A percentile compares a stretch with the other conserved stretches of the same genome.
These are phyloP conservation scores for Poecilia velifera DNA, from an alignment of 2,797 vertebrate genomes.

Conservation along the genomic window DNA sequence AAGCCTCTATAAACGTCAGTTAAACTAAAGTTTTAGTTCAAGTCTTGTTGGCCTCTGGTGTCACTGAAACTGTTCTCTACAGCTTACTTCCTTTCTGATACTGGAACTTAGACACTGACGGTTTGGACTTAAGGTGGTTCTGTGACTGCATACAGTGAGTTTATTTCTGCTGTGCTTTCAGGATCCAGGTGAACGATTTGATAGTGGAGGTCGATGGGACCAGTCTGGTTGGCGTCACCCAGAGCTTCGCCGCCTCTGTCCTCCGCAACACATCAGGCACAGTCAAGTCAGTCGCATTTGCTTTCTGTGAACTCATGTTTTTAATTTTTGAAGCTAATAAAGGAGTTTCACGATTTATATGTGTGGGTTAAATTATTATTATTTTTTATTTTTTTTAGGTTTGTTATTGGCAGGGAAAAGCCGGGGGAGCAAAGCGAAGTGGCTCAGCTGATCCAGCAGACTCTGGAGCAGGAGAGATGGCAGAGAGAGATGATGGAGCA, in stretches of 20 bases:
- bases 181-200: slow-evolving; percentile 95
- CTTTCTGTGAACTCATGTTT: too few relatives aligned
- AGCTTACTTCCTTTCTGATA: not conserved
- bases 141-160: not conserved
- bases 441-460: slow-evolving; percentile 97
- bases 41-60: not conserved
- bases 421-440: slow-evolving; percentile 98
- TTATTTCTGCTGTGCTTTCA: slow-evolving; percentile 56
- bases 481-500: slow-evolving; percentile 98
- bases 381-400: slow-evolving; percentile 75
- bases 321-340: not conserved
- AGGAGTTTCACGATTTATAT: not conserved
- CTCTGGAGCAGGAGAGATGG: slow-evolving; percentile 96
- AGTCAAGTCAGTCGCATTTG: slow-evolving; percentile 81
- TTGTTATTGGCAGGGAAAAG: slow-evolving; percentile 95
- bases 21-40: not conserved
- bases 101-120: not conserved
- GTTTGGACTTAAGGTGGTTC: not conserved
- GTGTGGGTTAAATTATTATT: not conserved
- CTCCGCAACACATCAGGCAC: slow-evolving; percentile 94
- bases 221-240: slow-evolving; percentile 95
- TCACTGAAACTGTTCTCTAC: not conserved
- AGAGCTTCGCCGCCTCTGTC: slow-evolving; percentile 94
- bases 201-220: slow-evolving; percentile 96
- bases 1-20: not conserved